phyloP scores from a whole-genome alignment of 2,113 vertebrate genomes.

The Sakesphorus luctuosus region DNA sequence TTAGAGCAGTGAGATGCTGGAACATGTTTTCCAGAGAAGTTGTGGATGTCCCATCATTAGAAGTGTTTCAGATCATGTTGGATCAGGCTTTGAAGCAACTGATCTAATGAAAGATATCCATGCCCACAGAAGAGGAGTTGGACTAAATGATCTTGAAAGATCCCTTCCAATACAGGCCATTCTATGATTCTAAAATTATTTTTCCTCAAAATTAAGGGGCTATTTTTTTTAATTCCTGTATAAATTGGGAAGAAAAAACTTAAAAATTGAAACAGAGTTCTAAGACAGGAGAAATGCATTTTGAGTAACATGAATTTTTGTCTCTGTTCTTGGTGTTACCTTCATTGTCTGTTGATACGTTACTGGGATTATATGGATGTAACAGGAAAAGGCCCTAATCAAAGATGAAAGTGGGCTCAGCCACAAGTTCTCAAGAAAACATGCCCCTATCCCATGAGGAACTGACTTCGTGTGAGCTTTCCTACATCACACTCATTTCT shows the following conservation, averaged over 20 bases:
- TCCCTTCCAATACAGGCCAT: neutral
- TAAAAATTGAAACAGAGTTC: neutral
- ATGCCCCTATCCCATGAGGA: neutral
- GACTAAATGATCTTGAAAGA: neutral
- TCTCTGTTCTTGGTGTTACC: neutral
- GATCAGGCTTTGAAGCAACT: neutral
- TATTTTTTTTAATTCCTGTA: neutral
- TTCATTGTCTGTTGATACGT: neutral
- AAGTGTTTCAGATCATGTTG: neutral
- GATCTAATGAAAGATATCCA: neutral
- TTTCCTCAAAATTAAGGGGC: neutral
- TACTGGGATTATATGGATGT: neutral
- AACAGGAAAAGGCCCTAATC: neutral
- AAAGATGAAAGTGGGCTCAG: neutral
- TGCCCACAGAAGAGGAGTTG: neutral
- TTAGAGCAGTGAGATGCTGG: neutral
- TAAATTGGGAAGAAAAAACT: neutral
- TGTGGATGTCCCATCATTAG: neutral
- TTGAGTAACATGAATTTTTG: neutral
- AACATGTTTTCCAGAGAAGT: neutral
- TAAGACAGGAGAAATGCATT: neutral
- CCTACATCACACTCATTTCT: neutral
- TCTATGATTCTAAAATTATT: neutral
- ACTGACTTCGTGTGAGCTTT: neutral
- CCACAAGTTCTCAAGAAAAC: neutral